phyloP scores from a whole-genome alignment of 23 tunicate species.

The Trididemnum clinides region DNA sequence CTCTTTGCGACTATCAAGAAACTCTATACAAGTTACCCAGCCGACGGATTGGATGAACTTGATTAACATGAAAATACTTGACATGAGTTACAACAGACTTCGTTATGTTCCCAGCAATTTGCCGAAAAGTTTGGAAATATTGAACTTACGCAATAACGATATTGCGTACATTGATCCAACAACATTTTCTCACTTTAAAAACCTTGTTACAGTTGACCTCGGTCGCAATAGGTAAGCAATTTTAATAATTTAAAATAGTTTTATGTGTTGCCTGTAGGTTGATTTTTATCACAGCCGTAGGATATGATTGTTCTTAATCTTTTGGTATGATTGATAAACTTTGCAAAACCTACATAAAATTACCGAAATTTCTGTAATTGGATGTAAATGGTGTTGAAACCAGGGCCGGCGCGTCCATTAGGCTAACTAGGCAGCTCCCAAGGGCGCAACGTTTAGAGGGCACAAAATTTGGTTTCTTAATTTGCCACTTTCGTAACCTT shows the following conservation, averaged over 20 bases:
- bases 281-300: too few relatives aligned
- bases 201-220: not conserved
- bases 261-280: not conserved
- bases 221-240: constrained; percentile 23
- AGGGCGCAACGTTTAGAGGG: too few relatives aligned
- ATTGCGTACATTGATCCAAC: constrained; percentile 10
- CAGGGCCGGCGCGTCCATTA: too few relatives aligned
- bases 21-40: not conserved
- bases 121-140: not conserved
- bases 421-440: too few relatives aligned
- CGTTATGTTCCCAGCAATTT: constrained; percentile 11
- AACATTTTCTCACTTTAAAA: not conserved
- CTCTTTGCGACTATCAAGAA: not conserved
- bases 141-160: not conserved
- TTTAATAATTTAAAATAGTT: not conserved
- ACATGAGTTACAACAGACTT: constrained; percentile 2
- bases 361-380: too few relatives aligned
- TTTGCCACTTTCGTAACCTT: too few relatives aligned
- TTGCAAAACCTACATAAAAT: too few relatives aligned
- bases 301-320: too few relatives aligned
- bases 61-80: constrained; percentile 16
- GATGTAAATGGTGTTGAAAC: too few relatives aligned
- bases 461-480: too few relatives aligned
- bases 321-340: too few relatives aligned
- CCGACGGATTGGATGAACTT: not conserved